Evolutionary conservation across 2,113 vertebrate species (phyloP), one percentile per base, ranked within the genome.

Genomic region (Notechis scutatus): DNA sequence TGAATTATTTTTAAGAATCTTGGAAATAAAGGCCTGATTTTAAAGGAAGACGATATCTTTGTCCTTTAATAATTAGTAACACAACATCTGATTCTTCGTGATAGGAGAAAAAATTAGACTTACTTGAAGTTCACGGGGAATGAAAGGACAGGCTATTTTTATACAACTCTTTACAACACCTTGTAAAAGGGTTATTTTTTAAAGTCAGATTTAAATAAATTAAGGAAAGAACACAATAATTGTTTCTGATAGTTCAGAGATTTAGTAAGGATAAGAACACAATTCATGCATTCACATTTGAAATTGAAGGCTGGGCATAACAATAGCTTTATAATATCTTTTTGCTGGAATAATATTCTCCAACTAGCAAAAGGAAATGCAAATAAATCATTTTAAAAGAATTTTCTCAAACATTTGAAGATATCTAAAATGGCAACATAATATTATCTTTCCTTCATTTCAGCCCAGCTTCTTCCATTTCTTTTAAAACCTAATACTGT

Each of bases 181-280:
- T 20, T n/a, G n/a, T 45, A 47, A 47, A 8, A 7, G 29, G n/a
- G n/a, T 74, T 74, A 34, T 74, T 74, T 20, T 74, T 74, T n/a
- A 69, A 74, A 81, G 7, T 42, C 74, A 42, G 21, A 74, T 3
- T 6, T 50, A 47, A 90, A 90, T 45, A 93, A 61, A 90, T 61
- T 61, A 90, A 93, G 8, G 45, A 86, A 86, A 10, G 45, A 52
- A 89, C 88, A 85, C 10, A 34, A 52, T 56, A 90, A 90, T 61
- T 85, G 88, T 90, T 92, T 57, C 87, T 85, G 54, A 61, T 90
- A 90, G 61, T 90, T 90, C 56, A 90, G 91, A 90, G 91, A 89
- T 89, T 34, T 92, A 34, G 24, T 56, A 55, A n/a, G 55, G 56
- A 90, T 93, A 81, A 90, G 56, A 42, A 39, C 23, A 7, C 18